Evolutionary conservation across 2,113 vertebrate species (phyloP).

Genomic region (Brevimyrus niger): DNA sequence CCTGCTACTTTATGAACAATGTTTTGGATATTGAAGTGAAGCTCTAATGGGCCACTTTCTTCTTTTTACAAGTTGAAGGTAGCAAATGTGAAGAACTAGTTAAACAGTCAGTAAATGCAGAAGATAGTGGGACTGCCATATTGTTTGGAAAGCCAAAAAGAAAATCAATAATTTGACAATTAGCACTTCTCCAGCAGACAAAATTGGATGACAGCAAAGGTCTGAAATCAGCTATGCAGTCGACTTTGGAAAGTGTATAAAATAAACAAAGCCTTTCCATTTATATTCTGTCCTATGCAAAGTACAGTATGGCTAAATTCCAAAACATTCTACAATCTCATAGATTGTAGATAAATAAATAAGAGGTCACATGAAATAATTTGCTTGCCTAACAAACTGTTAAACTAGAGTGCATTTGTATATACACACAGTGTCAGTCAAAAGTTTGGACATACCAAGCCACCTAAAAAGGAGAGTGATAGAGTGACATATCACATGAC

Average conservation of each 20-base stretch:
- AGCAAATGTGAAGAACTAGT: neutral
- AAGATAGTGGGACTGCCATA: neutral
- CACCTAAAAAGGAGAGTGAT: neutral
- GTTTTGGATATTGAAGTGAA: neutral
- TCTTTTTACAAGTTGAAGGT: neutral
- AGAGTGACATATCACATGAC: neutral
- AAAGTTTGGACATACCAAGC: neutral
- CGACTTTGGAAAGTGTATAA: neutral
- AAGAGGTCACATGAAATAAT: neutral
- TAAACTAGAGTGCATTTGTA: neutral
- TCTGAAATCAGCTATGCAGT: neutral
- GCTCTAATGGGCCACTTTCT: neutral
- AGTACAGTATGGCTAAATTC: neutral
- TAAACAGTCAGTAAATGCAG: neutral
- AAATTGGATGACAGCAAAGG: neutral
- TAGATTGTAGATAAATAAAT: neutral
- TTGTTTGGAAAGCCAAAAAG: slow-evolving; percentile 1
- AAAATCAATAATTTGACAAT: slow-evolving; percentile 7
- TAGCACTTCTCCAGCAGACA: neutral
- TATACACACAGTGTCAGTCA: neutral
- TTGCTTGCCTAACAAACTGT: neutral
- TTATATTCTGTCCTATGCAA: neutral
- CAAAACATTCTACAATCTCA: neutral
- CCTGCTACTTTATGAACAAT: neutral
- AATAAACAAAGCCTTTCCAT: neutral